phyloP scores from a whole-genome alignment of 2,888 invertebrate genomes.

The Lingula anatina region DNA sequence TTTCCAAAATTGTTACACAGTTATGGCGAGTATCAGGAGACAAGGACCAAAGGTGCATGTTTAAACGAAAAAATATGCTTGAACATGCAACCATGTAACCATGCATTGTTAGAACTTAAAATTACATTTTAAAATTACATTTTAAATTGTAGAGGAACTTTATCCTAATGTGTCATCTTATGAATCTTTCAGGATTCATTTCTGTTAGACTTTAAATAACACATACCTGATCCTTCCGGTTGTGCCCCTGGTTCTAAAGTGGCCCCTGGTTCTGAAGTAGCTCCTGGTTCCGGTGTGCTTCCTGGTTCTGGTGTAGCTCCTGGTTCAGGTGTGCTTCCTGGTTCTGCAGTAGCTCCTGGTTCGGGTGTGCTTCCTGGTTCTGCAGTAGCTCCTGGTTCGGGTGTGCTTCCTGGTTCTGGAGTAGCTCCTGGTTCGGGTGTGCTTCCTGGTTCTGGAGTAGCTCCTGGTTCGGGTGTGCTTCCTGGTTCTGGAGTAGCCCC shows the following conservation, averaged over 20 bases:
- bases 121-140: too few relatives aligned
- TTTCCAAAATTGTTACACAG: too few relatives aligned
- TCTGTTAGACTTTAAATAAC: neutral
- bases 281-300: conserved; percentile 40
- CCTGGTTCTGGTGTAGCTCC: conserved; percentile 6
- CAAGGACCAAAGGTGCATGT: too few relatives aligned
- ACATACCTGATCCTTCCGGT: conserved; percentile 46
- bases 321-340: conserved; percentile 8
- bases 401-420: conserved; percentile 36
- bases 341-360: conserved; percentile 1
- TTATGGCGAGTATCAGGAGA: too few relatives aligned
- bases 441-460: conserved; percentile 30
- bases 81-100: too few relatives aligned
- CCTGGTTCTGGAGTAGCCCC: conserved; percentile 45
- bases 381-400: conserved; percentile 11
- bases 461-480: conserved; percentile 30
- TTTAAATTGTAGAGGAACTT: too few relatives aligned
- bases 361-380: conserved; percentile 7
- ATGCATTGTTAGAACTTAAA: too few relatives aligned
- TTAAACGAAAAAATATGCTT: too few relatives aligned
- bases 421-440: conserved; percentile 27
- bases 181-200: neutral
- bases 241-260: conserved; percentile 43
- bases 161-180: too few relatives aligned
- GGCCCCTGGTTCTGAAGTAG: conserved; percentile 45